A percentile compares a stretch with the other conserved stretches of the same genome.
Conservation (phyloP, 2,113 vertebrate genomes). For the Steatornis caripensis region DNA sequence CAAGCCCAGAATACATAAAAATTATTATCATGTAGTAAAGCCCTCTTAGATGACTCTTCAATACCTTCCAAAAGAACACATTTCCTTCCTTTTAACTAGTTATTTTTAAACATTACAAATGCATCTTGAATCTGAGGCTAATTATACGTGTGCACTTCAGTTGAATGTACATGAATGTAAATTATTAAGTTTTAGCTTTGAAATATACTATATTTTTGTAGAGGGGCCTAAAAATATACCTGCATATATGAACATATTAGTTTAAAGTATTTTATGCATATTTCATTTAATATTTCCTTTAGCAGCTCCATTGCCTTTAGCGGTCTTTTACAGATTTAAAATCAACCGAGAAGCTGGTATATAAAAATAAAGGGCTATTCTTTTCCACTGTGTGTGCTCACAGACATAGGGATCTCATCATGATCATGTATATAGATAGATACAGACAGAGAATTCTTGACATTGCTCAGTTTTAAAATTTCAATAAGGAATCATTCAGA, state of each 20-base stretch:
- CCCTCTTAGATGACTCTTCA: background rate
- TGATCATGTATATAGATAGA: background rate
- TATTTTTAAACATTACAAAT: background rate
- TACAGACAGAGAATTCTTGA: background rate
- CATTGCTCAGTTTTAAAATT: background rate
- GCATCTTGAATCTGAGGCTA: background rate
- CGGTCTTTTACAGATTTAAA: background rate
- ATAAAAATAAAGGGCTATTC: background rate
- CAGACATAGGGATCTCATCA: background rate
- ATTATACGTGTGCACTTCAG: background rate
- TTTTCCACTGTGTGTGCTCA: background rate
- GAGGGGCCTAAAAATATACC: rapidly evolving
- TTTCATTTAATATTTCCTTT: background rate
- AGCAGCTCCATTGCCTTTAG: background rate
- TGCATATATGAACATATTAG: background rate
- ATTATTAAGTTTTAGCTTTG: background rate
- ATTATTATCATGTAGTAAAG: background rate
- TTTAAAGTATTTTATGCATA: background rate
- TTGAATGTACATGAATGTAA: background rate
- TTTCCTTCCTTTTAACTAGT: background rate
- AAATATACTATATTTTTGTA: background rate
- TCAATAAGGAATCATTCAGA: background rate
- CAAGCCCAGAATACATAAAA: background rate
- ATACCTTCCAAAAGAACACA: background rate
- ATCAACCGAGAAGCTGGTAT: background rate